Evolutionary conservation across 2,888 invertebrate genomes (phyloP).

Genomic region (Himalopsyche tibetana): DNA sequence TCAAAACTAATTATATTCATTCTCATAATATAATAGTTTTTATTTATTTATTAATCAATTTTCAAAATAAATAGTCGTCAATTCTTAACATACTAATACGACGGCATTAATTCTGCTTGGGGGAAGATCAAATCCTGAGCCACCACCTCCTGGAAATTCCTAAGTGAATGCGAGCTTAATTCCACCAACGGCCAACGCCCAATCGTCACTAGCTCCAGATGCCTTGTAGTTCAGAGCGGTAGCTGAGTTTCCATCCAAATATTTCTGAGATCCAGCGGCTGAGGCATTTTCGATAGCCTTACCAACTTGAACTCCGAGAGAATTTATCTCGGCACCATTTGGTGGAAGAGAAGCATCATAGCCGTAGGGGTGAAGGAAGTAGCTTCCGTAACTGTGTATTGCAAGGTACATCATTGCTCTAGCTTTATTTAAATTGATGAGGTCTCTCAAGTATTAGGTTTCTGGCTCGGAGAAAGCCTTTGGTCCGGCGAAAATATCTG

Average conservation of each 20-base stretch:
- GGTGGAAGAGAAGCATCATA: conserved; percentile 76
- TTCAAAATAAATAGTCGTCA: too few species aligned
- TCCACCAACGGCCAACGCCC: conserved; percentile 77
- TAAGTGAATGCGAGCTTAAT: conserved; percentile 80
- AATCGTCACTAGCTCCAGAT: conserved; percentile 82
- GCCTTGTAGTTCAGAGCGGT: conserved; percentile 76
- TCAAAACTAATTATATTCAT: too few species aligned
- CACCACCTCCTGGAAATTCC: conserved; percentile 79
- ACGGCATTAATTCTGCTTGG: conserved; percentile 77
- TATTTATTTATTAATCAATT: too few species aligned
- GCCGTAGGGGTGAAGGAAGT: conserved; percentile 83
- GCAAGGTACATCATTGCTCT: conserved; percentile 81
- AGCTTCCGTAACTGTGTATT: conserved; percentile 85
- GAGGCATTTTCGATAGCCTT: conserved; percentile 70
- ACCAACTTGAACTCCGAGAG: conserved; percentile 72
- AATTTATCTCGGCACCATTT: conserved; percentile 74
- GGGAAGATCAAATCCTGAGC: conserved; percentile 77
- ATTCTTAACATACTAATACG: conserved; percentile 67
- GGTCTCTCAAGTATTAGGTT: conserved; percentile 77
- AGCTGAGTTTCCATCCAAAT: conserved; percentile 76
- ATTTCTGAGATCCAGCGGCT: conserved; percentile 71
- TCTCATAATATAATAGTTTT: too few species aligned
- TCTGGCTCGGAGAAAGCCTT: conserved; percentile 82
- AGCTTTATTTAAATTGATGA: conserved; percentile 72
- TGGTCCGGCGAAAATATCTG: conserved; percentile 79